Conservation (phyloP, 2,888 invertebrate genomes). For the Zelleria hepariella region DNA sequence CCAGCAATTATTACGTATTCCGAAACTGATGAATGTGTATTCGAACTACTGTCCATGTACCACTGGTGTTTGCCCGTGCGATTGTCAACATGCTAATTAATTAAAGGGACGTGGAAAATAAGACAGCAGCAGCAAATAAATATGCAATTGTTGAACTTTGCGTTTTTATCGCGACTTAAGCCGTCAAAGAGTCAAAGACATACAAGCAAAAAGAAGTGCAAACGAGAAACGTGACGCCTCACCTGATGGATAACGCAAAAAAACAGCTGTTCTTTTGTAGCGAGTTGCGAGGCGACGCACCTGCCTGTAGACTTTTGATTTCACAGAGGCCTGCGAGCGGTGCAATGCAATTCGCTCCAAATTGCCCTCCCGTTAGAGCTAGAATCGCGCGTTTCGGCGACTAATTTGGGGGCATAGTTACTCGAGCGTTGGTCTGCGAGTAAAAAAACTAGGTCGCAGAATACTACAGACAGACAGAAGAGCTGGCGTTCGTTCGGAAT, state of each 20-base stretch:
- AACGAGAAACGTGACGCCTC: neutral
- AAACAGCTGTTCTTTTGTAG: neutral
- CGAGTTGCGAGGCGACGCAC: neutral
- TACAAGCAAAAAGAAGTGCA: neutral
- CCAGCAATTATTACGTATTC: neutral
- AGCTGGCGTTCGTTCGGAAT: neutral
- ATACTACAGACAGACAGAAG: conserved; percentile 29
- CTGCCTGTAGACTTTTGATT: neutral
- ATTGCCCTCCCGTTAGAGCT: neutral
- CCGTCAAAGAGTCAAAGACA: neutral
- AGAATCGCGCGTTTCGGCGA: neutral
- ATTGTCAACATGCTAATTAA: too few species aligned
- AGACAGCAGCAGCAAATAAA: too few species aligned
- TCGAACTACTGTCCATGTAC: neutral
- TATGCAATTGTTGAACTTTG: too few species aligned
- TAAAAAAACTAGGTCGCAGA: conserved; percentile 43
- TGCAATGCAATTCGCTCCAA: neutral
- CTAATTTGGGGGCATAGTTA: conserved; percentile 36
- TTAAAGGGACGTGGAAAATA: too few species aligned
- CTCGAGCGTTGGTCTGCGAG: conserved; percentile 30
- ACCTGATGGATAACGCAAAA: neutral
- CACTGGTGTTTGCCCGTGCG: neutral
- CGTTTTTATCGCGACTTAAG: too few species aligned
- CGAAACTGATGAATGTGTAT: neutral
- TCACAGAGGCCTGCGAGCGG: neutral